Base-by-base conservation (phyloP, 2,888 invertebrate species). In the Oegoconia quadripuncta region DNA sequence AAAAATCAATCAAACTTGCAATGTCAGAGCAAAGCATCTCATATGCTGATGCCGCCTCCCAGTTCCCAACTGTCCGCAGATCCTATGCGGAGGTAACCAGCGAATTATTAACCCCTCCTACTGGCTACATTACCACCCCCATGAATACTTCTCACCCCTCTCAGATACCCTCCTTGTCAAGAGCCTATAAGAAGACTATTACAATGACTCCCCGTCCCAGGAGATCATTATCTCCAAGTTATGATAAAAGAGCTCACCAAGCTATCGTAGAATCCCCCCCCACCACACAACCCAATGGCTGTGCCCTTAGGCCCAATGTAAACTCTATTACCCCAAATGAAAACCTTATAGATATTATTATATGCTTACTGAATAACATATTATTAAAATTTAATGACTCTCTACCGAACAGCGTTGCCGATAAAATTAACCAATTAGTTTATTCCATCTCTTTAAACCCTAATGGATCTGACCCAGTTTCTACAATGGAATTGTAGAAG, bases 401-500 rank as follows among this genome's bases (percentile, higher is more conserved):
- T 22, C 1, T 30, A 22, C 22, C 37, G 15, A 11, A 7, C 22
- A 13, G 22, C 27, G 30, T 37, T 30, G 30, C 27, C 5, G 3
- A 14, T n/a, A 22, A 30, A 9, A 13, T 36, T 9, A 9, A 9
- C 14, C 2, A 30, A 15, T n/a, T 20, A 9, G 34, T n/a, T n/a
- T n/a, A n/a, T n/a, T n/a, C 42, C 9, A 30, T 39, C 17, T 27
- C 40, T 18, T 17, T 27, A 13, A 11, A 35, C n/a, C 33, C 25
- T 7, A 7, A 15, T 35, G 16, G 29, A 31, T 25, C 14, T 7
- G 9, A 2, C 7, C 25, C 11, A 15, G 26, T 15, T 46, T 3
- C 13, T 50, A 0, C 46, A 49, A 20, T 50, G 52, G 50, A 50
- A 50, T 33, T 28, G 40, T 39, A 38, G 29, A 7, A 52, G 48